Conservation (phyloP, 2,797 vertebrate genomes). For the Ataeniobius toweri region DNA sequence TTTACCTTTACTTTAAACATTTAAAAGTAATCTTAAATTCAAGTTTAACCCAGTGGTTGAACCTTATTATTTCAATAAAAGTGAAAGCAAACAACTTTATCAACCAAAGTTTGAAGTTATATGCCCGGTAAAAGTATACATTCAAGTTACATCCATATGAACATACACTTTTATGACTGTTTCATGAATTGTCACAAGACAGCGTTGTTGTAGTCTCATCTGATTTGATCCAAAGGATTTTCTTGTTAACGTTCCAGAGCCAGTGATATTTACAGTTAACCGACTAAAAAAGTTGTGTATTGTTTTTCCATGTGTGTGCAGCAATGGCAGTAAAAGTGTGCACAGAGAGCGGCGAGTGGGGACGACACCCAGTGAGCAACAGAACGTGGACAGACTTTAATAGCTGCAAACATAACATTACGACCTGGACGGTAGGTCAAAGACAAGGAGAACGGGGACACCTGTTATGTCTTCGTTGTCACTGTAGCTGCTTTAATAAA, state of each 20-base stretch:
- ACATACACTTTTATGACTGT: too few relatives aligned
- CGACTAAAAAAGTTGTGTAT: background rate
- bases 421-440: conserved; percentile 77
- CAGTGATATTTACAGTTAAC: too few relatives aligned
- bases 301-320: conserved; percentile 47
- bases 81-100: too few relatives aligned
- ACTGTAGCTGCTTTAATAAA: background rate
- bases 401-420: conserved; percentile 77
- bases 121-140: too few relatives aligned
- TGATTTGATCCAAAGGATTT: background rate
- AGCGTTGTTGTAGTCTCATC: too few relatives aligned
- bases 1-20: too few relatives aligned
- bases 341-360: conserved; percentile 87
- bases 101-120: too few relatives aligned
- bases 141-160: too few relatives aligned
- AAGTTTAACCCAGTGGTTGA: too few relatives aligned
- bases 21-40: too few relatives aligned
- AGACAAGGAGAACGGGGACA: background rate
- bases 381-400: conserved; percentile 95
- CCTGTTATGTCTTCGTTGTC: background rate
- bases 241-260: background rate
- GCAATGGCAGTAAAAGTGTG: conserved; percentile 93
- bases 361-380: conserved; percentile 90
- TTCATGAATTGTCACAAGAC: too few relatives aligned
- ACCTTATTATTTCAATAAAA: too few relatives aligned